Conservation (phyloP, 1,140 invertebrate species). For the Drosophila funebris region DNA sequence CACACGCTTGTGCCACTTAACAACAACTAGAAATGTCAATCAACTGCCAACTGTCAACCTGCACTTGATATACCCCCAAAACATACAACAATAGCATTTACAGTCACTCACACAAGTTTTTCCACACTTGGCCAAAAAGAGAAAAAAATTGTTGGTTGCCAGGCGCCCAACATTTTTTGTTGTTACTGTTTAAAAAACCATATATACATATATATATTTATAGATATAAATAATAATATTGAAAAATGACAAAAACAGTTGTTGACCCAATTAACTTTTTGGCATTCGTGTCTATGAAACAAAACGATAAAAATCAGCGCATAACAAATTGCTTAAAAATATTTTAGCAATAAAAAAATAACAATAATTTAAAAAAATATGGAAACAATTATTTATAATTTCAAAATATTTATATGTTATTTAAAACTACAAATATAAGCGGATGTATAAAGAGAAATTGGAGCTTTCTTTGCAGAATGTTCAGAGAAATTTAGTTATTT, state of each 20-base stretch:
- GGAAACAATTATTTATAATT: background rate
- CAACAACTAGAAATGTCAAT: conserved; percentile 78
- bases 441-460: too few relatives aligned
- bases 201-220: conserved; percentile 1
- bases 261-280: conserved; percentile 74
- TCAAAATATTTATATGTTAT: background rate
- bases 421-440: too few relatives aligned
- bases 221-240: conserved; percentile 51
- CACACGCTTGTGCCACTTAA: conserved; percentile 64
- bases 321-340: conserved; percentile 33
- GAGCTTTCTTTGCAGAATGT: too few relatives aligned
- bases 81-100: conserved; percentile 22
- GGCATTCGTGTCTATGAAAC: conserved; percentile 27
- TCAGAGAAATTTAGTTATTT: too few relatives aligned
- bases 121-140: conserved; percentile 43
- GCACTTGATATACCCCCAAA: conserved; percentile 56
- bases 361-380: conserved; percentile 16
- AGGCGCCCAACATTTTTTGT: conserved; percentile 49
- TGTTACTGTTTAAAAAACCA: conserved; percentile 4
- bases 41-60: conserved; percentile 66
- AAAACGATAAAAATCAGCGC: conserved; percentile 37
- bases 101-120: conserved; percentile 38
- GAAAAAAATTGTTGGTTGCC: conserved; percentile 46
- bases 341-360: conserved; percentile 11
- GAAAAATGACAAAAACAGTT: conserved; percentile 77